Conservation (phyloP, 1,140 invertebrate genomes). For the Drosophila subpulchrella region DNA sequence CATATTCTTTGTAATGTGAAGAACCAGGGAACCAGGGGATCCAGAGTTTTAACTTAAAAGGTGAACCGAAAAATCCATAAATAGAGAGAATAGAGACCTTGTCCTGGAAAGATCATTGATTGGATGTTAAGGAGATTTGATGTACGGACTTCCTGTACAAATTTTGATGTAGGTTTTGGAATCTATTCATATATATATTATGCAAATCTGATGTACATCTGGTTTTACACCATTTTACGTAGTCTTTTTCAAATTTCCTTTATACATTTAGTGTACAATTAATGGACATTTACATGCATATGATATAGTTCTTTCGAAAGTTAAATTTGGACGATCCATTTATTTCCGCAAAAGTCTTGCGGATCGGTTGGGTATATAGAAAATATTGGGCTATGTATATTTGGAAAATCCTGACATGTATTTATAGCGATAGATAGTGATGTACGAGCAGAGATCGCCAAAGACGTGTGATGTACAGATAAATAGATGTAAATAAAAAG, state of each 20-base stretch:
- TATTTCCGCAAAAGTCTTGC: conserved; percentile 3
- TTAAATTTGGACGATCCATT: conserved; percentile 2
- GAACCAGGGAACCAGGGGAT: neutral
- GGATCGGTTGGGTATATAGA: conserved; percentile 14
- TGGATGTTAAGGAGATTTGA: neutral
- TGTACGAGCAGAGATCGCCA: conserved; percentile 18
- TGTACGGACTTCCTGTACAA: conserved; percentile 2
- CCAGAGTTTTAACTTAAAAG: conserved; percentile 8
- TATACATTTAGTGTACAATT: conserved; percentile 33
- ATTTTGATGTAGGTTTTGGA: neutral
- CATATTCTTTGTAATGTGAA: conserved; percentile 6
- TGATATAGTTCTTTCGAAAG: conserved; percentile 16
- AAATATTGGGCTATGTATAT: conserved; percentile 10
- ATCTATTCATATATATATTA: neutral
- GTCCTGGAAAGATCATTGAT: neutral
- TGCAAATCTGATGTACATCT: neutral
- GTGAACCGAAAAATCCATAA: conserved; percentile 5
- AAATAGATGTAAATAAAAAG: conserved; percentile 4
- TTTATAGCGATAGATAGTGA: conserved; percentile 21
- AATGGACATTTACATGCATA: conserved; percentile 44
- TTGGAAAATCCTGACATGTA: conserved; percentile 16
- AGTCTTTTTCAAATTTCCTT: neutral
- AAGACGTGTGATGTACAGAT: conserved; percentile 33
- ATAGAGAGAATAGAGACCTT: neutral
- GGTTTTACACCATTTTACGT: conserved; percentile 6